Percentiles rank a stretch among this genome's conserved stretches.
These are phyloP conservation scores for Scalopus aquaticus DNA, from an alignment of 2,113 vertebrate species.

Conservation along the genomic window DNA sequence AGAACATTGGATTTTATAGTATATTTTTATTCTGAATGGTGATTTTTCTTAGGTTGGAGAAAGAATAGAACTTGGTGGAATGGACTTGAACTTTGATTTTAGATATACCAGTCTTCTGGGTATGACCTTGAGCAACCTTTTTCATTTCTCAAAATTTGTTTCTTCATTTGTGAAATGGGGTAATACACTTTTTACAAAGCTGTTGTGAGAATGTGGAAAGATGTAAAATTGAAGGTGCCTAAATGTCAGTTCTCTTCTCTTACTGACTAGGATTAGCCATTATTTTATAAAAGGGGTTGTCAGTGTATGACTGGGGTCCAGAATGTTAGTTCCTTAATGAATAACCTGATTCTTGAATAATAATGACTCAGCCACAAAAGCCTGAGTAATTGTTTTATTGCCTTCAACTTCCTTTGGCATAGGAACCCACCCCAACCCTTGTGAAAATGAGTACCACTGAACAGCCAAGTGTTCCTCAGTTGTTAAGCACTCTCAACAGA, in stretches of 20 bases:
- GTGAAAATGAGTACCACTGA: slow-evolving; percentile 33
- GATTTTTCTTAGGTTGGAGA: neutral
- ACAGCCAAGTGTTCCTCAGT: neutral
- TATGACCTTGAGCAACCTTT: neutral
- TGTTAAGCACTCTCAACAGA: slow-evolving; percentile 12
- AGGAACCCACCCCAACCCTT: neutral
- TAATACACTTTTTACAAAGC: neutral
- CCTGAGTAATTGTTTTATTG: slow-evolving; percentile 57
- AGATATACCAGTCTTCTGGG: neutral
- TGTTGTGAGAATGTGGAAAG: slow-evolving; percentile 33
- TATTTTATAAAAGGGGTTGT: neutral
- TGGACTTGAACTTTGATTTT: neutral
- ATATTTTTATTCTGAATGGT: neutral
- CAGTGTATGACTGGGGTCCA: neutral
- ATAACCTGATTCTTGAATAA: slow-evolving; percentile 15
- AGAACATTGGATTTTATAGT: slow-evolving; percentile 9
- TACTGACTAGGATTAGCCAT: neutral
- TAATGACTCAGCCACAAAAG: neutral
- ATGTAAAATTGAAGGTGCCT: neutral
- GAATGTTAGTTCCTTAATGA: neutral
- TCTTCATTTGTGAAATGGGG: slow-evolving; percentile 25
- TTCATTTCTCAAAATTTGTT: slow-evolving; percentile 51
- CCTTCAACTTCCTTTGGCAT: slow-evolving; percentile 53
- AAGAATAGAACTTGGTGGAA: neutral
- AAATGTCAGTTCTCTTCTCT: slow-evolving; percentile 3